Base-by-base conservation (phyloP, 2,888 invertebrate genomes). In the Chrysotoxum bicinctum region DNA sequence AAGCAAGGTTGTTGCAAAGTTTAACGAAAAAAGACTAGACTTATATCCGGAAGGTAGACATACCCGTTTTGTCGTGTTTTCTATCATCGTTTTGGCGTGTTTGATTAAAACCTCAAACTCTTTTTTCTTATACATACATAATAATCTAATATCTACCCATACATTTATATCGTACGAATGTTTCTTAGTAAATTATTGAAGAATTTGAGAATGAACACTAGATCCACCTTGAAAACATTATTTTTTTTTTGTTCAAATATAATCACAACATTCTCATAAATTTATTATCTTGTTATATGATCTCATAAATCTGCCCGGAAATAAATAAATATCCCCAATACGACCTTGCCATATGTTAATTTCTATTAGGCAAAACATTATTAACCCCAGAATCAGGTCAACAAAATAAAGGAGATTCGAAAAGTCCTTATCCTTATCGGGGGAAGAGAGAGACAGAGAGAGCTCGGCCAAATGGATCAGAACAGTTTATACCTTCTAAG, bases 401-500 rank as follows among this genome's bases (percentile, higher is more conserved):
- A 58, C 58, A 35, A 58, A 58, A 58, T 58, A 45, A 62, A 62
- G 26, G 14, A 5, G 32, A 56, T 10, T n/a, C 9, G 16, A 16
- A 50, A 35, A 45, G 45, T 10, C 1, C 10, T 40, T 52, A 50
- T n/a, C 30, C 35, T 23, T 35, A 30, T 30, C 32, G 32, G 26
- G 1, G 0, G 7, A 5, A 19, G 19, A 45, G 6, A 48, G 14
- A 48, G 12, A 21, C 1, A 23, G 23, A 35, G 21, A 10, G 26
- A 66, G 48, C 48, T 66, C 35, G 10, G n/a, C 32, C 32, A 66
- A 58, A 66, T 66, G 66, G 50, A 66, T 50, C 48, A 50, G 66
- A 48, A 66, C 23, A 66, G 66, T 66, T 50, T 50, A 66, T 48
- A 50, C 66, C 52, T 32, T 52, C 30, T 58, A 66, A 82, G 82